Conservation (phyloP, 2,888 invertebrate species). For the Theretra japonica region DNA sequence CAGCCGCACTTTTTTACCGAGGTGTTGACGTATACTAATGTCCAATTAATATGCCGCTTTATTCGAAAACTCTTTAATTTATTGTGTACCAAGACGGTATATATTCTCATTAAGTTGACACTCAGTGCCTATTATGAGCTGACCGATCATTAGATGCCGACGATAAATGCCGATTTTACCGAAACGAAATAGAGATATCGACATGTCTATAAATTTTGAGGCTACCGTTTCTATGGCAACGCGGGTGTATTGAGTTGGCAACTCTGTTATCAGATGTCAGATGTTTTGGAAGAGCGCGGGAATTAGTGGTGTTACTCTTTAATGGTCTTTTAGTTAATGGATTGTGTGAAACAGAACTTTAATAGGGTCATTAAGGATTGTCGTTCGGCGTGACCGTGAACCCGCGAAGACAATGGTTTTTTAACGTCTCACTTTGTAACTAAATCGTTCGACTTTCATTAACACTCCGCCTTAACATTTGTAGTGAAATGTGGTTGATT, state of each 20-base stretch:
- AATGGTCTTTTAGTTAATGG: conserved; percentile 66
- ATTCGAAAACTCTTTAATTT: conserved; percentile 75
- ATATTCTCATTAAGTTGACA: conserved; percentile 83
- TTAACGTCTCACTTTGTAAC: conserved; percentile 38
- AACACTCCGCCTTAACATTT: conserved; percentile 12
- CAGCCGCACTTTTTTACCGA: conserved; percentile 53
- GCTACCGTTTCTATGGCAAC: conserved; percentile 50
- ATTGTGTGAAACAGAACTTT: conserved; percentile 71
- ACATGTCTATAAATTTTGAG: conserved; percentile 59
- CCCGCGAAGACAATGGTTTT: conserved; percentile 48
- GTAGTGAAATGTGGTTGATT: conserved; percentile 9
- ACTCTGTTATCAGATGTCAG: conserved; percentile 62
- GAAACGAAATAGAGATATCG: conserved; percentile 74
- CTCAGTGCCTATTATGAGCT: conserved; percentile 75
- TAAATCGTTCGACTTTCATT: conserved; percentile 19
- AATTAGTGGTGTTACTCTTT: conserved; percentile 63
- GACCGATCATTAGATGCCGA: conserved; percentile 74
- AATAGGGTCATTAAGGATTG: conserved; percentile 69
- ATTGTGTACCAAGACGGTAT: conserved; percentile 72
- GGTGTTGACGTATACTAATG: conserved; percentile 78
- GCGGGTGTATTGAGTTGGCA: conserved; percentile 45
- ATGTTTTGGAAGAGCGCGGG: conserved; percentile 55
- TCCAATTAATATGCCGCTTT: conserved; percentile 82
- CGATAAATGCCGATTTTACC: conserved; percentile 71
- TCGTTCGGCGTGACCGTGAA: conserved; percentile 61